Evolutionary conservation across 2,888 invertebrate genomes (phyloP).

Genomic region (Odontomyia ornata): DNA sequence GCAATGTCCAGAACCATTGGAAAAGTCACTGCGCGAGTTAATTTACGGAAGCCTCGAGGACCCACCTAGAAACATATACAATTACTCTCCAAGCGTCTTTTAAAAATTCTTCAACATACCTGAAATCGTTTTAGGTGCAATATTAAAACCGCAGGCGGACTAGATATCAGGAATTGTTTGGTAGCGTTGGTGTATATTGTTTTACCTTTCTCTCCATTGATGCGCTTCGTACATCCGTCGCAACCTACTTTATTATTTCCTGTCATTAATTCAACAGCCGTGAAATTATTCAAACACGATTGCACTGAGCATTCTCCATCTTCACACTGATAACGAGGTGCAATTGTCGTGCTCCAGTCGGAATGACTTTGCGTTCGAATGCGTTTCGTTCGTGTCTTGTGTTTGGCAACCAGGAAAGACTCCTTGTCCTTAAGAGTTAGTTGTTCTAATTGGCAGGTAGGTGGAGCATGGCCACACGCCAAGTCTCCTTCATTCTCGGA

Average conservation of each 20-base stretch:
- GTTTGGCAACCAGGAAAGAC: conserved; percentile 51
- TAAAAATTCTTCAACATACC: conserved; percentile 50
- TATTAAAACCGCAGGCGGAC: conserved; percentile 92
- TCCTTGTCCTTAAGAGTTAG: conserved; percentile 44
- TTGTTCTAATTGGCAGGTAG: conserved; percentile 51
- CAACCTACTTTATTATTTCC: conserved; percentile 95
- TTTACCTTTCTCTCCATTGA: conserved; percentile 74
- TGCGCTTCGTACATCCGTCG: conserved; percentile 84
- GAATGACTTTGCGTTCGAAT: conserved; percentile 62
- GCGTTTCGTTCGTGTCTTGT: conserved; percentile 56
- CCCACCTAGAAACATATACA: conserved; percentile 73
- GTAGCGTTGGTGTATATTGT: conserved; percentile 83
- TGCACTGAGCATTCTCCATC: conserved; percentile 85
- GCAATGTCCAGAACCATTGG: conserved; percentile 86
- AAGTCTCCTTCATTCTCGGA: conserved; percentile 46
- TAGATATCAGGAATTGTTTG: conserved; percentile 85
- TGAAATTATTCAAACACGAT: conserved; percentile 92
- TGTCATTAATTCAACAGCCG: conserved; percentile 86
- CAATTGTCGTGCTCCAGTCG: conserved; percentile 67
- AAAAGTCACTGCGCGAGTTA: conserved; percentile 87
- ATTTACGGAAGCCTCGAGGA: conserved; percentile 79
- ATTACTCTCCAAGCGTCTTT: background rate
- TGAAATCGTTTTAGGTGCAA: conserved; percentile 96
- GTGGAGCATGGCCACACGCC: conserved; percentile 23
- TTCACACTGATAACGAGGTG: conserved; percentile 75